Evolutionary conservation across 2,113 vertebrate species (phyloP).

Genomic region (Apodemus speciosus): DNA sequence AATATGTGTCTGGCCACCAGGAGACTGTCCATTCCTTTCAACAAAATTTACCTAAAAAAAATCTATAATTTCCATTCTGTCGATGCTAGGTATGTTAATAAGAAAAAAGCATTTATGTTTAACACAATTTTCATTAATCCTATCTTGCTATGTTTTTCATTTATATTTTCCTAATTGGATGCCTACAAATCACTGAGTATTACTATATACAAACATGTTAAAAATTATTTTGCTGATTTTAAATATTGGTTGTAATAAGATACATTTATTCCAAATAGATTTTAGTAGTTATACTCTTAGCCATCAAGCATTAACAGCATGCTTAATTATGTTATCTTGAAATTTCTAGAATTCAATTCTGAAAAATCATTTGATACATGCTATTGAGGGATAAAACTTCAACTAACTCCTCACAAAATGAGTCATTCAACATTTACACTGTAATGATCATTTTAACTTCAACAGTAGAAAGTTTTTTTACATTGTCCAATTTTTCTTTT

Average conservation of each 20-base stretch:
- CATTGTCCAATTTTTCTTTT: not conserved
- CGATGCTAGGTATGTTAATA: not conserved
- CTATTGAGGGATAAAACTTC: not conserved
- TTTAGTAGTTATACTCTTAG: conserved; percentile 2
- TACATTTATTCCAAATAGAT: not conserved
- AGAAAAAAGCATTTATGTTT: not conserved
- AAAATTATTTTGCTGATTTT: not conserved
- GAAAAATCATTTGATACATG: not conserved
- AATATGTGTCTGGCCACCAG: conserved; percentile 24
- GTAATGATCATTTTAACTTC: not conserved
- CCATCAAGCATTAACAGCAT: not conserved
- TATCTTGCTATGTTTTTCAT: not conserved
- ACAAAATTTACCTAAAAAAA: not conserved
- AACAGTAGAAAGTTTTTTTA: not conserved
- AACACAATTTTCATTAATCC: not conserved
- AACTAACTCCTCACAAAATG: not conserved
- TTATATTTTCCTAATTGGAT: not conserved
- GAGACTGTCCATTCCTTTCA: conserved; percentile 32
- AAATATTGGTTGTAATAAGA: conserved; percentile 6
- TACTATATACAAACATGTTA: not conserved
- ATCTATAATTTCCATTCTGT: not conserved
- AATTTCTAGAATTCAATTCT: not conserved
- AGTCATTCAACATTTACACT: not conserved
- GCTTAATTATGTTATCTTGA: not conserved
- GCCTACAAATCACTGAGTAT: not conserved